These are phyloP conservation scores for Phataginus tetradactyla DNA, from an alignment of 2,797 vertebrate genomes.

Conservation along the genomic window DNA sequence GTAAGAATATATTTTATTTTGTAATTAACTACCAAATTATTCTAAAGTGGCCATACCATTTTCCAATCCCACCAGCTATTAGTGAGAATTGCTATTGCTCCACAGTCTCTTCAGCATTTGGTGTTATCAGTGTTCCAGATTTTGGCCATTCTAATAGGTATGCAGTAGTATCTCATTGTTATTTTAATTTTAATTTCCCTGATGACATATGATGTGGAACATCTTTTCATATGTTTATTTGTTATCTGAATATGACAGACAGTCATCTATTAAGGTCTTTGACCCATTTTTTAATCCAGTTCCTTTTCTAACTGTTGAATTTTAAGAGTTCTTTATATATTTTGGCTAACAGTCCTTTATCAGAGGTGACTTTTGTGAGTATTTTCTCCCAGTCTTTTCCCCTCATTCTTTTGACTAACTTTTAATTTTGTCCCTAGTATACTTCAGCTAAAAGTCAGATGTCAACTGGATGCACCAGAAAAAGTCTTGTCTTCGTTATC, in stretches of 20 bases:
- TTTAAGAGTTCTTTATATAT: neutral
- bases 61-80: neutral
- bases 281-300: neutral
- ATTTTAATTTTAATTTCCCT: neutral
- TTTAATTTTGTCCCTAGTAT: neutral
- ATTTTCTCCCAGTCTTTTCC: neutral
- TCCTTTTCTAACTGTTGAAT: neutral
- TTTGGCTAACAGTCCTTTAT: neutral
- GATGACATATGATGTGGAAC: neutral
- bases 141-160: neutral
- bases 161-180: neutral
- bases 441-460: slow-evolving; percentile 11
- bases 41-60: neutral
- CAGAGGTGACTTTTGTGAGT: neutral
- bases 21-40: neutral
- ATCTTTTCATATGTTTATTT: neutral
- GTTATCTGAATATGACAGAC: neutral
- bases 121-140: neutral
- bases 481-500: neutral
- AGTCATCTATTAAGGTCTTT: neutral
- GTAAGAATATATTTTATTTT: neutral
- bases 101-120: neutral
- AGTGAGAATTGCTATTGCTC: neutral
- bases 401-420: neutral
- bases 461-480: neutral